Base-by-base conservation (phyloP, 2,797 vertebrate genomes). In the Acanthornis magna region DNA sequence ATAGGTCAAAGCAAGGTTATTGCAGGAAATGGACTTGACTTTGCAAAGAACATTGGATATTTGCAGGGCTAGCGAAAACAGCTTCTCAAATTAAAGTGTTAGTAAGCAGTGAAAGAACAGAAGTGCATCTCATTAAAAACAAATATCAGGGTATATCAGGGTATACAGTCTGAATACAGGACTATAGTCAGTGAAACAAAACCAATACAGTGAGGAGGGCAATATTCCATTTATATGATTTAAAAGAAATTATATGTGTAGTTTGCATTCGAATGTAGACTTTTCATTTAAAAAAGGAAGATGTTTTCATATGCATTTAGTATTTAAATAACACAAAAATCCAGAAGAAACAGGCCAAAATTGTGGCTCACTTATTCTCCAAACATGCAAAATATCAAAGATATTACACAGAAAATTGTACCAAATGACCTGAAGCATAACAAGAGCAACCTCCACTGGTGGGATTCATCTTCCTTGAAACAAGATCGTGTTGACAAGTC, bases 1-100 rank as follows among this genome's bases (percentile, higher is more conserved):
- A 96, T 78, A 96, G 89, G 95, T 96, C 93, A 97, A 87, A 93
- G 91, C 72, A 97, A 96, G 92, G 95, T 95, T 96, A 93, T 72
- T 91, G 62, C 58, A 89, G 89, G 95, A 97, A 97, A 96, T 84
- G 73, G 92, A 89, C 89, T 96, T 94, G 95, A 94, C 96, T 95
- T 97, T 96, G 89, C 66, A 89, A 95, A 92, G 95, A 94, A 91
- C 89, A 91, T 78, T 89, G 91, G 68, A 73, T 95, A 92, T 92
- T 92, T 97, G 95, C 91, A 89, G 76, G 85, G 93, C 75, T 81
- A 92, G 93, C 77, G 16, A 77, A 93, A 96, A 83, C 75, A 73
- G 42, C 60, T 84, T 91, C 88, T 89, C 78, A 96, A 96, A 97
- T 97, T 94, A 89, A 93, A 92, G 85, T 91, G 81, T 93, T 93